Evolutionary conservation across 1,140 invertebrate genomes (phyloP).

Genomic region (Zaprionus ornatus): DNA sequence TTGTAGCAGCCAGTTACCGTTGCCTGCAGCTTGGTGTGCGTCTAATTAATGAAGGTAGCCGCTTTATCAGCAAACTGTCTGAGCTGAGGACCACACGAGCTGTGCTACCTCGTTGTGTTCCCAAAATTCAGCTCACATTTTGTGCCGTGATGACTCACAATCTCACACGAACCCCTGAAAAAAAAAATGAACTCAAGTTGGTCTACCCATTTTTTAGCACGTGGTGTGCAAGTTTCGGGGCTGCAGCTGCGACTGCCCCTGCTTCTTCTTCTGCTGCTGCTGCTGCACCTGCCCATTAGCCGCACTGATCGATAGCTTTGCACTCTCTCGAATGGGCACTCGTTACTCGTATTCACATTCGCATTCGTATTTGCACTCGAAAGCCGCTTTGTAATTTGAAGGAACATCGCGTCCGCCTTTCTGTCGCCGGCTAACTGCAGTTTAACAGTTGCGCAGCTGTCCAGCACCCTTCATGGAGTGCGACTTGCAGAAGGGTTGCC

Average conservation of each 20-base stretch:
- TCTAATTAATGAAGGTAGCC: slow-evolving; percentile 73
- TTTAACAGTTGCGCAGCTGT: slow-evolving; percentile 70
- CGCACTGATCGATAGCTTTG: slow-evolving; percentile 53
- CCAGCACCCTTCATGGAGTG: slow-evolving; percentile 24
- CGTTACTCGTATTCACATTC: slow-evolving; percentile 5
- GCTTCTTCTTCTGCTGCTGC: slow-evolving; percentile 13
- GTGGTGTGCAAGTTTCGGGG: slow-evolving; percentile 39
- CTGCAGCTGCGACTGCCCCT: slow-evolving; percentile 33
- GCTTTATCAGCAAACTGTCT: slow-evolving; percentile 39
- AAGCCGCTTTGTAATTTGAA: slow-evolving; percentile 75
- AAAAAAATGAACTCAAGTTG: neutral
- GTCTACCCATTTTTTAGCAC: slow-evolving; percentile 41
- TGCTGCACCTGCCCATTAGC: slow-evolving; percentile 65
- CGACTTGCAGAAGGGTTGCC: slow-evolving; percentile 22
- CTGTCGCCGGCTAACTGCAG: slow-evolving; percentile 60
- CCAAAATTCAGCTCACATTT: slow-evolving; percentile 20
- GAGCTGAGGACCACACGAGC: slow-evolving; percentile 59
- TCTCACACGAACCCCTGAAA: slow-evolving; percentile 10
- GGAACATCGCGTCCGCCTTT: slow-evolving; percentile 43
- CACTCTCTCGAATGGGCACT: slow-evolving; percentile 15
- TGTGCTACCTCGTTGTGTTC: slow-evolving; percentile 2
- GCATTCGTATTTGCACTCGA: slow-evolving; percentile 17
- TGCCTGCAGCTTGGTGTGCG: slow-evolving; percentile 25
- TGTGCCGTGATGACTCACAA: slow-evolving; percentile 40
- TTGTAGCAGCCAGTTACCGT: neutral